Conservation (phyloP, 2,888 invertebrate species). For the Halocaridina rubra region DNA sequence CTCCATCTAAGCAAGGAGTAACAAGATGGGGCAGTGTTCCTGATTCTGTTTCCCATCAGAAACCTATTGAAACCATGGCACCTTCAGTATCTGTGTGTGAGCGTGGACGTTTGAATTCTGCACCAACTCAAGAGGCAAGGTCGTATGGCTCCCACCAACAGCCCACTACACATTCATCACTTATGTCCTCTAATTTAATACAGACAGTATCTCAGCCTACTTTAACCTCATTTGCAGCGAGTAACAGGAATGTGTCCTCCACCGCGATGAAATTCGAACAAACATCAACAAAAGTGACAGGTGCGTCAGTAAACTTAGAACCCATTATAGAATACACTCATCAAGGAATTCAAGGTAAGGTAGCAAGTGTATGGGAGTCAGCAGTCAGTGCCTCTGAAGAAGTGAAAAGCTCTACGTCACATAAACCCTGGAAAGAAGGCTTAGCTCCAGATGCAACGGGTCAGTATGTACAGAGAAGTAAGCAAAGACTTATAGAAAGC, state of each 20-base stretch:
- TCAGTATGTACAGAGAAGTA: conserved; percentile 50
- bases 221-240: conserved; percentile 1
- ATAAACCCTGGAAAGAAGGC: conserved; percentile 58
- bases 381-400: conserved; percentile 36
- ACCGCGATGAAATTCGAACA: neutral
- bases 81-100: neutral
- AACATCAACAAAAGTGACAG: conserved; percentile 18
- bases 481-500: conserved; percentile 34
- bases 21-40: conserved; percentile 52
- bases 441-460: conserved; percentile 46
- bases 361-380: conserved; percentile 54
- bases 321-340: conserved; percentile 2
- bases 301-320: conserved; percentile 46
- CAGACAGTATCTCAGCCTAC: neutral
- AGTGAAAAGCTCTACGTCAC: neutral
- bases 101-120: conserved; percentile 30
- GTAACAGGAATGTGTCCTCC: conserved; percentile 9
- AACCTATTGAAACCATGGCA: neutral
- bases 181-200: conserved; percentile 23
- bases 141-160: neutral
- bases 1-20: conserved; percentile 33
- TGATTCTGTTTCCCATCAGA: conserved; percentile 38
- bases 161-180: neutral
- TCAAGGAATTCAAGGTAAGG: conserved; percentile 48
- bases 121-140: conserved; percentile 4